Conservation (phyloP, 92 coral and sea anemone genomes). For the Phymanthus crucifer region DNA sequence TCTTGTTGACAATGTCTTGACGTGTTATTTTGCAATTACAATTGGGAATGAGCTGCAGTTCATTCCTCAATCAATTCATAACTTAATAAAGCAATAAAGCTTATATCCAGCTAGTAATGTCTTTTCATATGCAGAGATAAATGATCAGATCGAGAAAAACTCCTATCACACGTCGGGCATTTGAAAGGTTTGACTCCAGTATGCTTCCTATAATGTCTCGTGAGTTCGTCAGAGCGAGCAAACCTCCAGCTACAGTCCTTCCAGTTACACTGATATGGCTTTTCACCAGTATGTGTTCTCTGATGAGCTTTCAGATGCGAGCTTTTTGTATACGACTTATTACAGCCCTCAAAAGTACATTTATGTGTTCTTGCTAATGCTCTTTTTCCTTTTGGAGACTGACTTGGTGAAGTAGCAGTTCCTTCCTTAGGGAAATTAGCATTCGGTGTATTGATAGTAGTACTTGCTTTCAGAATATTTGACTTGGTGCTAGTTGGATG, state of each 20-base stretch:
- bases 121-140: slow-evolving; percentile 97
- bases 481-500: slow-evolving; percentile 7
- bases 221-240: slow-evolving; percentile 98
- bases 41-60: slow-evolving; percentile 10
- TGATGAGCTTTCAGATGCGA: slow-evolving; percentile 99
- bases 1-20: not conserved
- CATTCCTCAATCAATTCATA: slow-evolving; percentile 7
- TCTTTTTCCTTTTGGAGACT: slow-evolving; percentile 84
- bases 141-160: slow-evolving; percentile 98
- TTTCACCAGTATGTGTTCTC: slow-evolving; percentile 98
- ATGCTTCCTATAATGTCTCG: slow-evolving; percentile 96
- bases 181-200: slow-evolving; percentile 97
- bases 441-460: slow-evolving; percentile 30
- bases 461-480: not conserved
- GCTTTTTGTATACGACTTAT: slow-evolving; percentile 96
- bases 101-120: slow-evolving; percentile 70
- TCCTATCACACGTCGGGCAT: slow-evolving; percentile 96
- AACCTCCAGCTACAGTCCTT: slow-evolving; percentile 98
- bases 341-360: slow-evolving; percentile 97
- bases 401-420: slow-evolving; percentile 49
- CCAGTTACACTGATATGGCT: slow-evolving; percentile 99
- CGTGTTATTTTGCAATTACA: not conserved
- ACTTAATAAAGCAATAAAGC: slow-evolving; percentile 19
- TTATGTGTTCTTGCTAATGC: slow-evolving; percentile 96
- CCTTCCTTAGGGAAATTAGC: slow-evolving; percentile 61